These are phyloP conservation scores for Aphidius colemani DNA, from an alignment of 2,888 invertebrate genomes.

Conservation along the genomic window DNA sequence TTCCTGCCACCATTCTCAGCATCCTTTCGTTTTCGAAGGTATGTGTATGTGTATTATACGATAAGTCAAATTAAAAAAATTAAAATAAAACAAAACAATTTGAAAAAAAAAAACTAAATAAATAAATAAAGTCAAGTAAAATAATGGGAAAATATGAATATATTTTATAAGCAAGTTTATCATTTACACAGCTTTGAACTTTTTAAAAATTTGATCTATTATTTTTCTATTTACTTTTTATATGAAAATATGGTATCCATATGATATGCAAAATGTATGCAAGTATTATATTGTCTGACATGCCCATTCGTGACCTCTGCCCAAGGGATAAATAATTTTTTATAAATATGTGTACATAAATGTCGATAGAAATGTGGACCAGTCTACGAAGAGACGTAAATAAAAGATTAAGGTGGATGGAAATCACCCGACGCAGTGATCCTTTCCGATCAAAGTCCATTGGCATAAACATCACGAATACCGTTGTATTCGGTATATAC, in stretches of 20 bases:
- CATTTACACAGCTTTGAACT: too few species aligned
- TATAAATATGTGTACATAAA: background rate
- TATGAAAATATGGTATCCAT: too few species aligned
- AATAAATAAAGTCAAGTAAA: too few species aligned
- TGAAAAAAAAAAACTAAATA: too few species aligned
- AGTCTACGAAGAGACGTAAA: background rate
- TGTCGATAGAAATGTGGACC: background rate
- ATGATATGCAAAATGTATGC: background rate
- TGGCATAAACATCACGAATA: conserved; percentile 17
- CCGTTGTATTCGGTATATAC: background rate
- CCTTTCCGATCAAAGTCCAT: conserved; percentile 21
- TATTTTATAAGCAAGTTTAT: too few species aligned
- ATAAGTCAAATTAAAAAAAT: too few species aligned
- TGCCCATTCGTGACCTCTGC: conserved; percentile 11
- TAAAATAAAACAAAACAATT: too few species aligned
- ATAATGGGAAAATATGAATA: too few species aligned
- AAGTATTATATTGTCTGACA: too few species aligned
- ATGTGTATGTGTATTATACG: background rate
- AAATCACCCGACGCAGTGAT: background rate
- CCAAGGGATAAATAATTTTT: conserved; percentile 14
- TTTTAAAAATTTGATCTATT: too few species aligned
- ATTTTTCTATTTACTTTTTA: too few species aligned
- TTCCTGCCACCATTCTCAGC: conserved; percentile 47
- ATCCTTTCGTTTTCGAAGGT: conserved; percentile 37
- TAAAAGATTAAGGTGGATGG: background rate